Base-by-base conservation (phyloP, 1,140 invertebrate species). In the Zaprionus capensis region DNA sequence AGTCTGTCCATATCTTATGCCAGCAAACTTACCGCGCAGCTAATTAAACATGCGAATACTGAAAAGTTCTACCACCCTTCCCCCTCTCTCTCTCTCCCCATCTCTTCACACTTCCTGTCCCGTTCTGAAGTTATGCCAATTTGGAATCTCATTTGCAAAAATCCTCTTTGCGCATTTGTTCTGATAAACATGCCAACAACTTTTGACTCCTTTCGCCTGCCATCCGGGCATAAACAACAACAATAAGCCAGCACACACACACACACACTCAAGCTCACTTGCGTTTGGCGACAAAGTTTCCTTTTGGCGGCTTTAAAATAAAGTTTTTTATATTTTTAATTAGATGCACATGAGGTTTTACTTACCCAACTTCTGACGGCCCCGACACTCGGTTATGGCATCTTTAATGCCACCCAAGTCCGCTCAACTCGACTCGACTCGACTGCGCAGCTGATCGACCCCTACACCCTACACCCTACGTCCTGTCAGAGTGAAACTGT, bases 281-380 rank as follows among this genome's bases (percentile, higher is more conserved):
- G 77, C 83, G 84, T 3, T 62, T 81, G 74, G 84, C 77, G 84
- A 87, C 84, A 88, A 87, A 88, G 61, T 88, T 87, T 87, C 88
- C 81, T 90, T 84, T 87, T 81, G 84, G 81, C 81, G 84, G 84
- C 84, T 85, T 88, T 88, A 90, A 88, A 90, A 77, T 88, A 85
- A 88, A 88, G 70, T 90, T 88, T 88, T 88, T 88, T 90, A 88
- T 88, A 87, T 88, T 90, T 90, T 88, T 88, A 88, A 88, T 88
- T 90, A 88, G 85, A 85, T 88, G 84, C 84, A 88, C 84, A 88
- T 88, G 84, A 90, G 84, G 81, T 88, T 90, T 87, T 84, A 88
- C 84, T 87, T 87, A 90, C 49, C 81, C 83, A 80, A 87, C 64
- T 90, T 88, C 81, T 88, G 81, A 84, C 81, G 76, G 68, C 84